These are phyloP conservation scores for Periophthalmodon schlosseri DNA, from an alignment of 2,113 vertebrate species.

Conservation along the genomic window DNA sequence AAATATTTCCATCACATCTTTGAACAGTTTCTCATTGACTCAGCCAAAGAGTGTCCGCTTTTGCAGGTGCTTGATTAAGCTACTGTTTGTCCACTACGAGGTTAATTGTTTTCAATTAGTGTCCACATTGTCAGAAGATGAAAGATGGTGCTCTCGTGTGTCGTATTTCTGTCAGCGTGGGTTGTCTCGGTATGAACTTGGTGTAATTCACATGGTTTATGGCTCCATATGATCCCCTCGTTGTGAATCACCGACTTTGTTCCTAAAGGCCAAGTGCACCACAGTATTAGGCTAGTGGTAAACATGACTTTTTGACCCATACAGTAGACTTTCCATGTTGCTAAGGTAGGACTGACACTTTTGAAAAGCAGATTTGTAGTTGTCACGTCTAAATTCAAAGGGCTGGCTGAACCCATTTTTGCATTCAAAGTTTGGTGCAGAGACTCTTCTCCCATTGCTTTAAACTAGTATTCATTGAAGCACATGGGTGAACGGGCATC, in stretches of 20 bases:
- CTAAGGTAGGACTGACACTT: no score
- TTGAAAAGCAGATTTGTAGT: neutral
- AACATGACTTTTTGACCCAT: conserved; percentile 32
- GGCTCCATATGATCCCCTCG: conserved; percentile 13
- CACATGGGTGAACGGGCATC: conserved; percentile 63
- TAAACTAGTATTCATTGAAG: conserved; percentile 38
- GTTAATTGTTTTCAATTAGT: conserved; percentile 38
- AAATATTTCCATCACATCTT: neutral
- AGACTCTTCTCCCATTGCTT: conserved; percentile 10
- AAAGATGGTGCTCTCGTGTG: conserved; percentile 13
- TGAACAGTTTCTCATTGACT: neutral
- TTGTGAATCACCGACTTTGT: neutral
- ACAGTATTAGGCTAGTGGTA: conserved; percentile 1
- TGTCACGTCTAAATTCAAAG: neutral
- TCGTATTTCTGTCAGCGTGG: conserved; percentile 30
- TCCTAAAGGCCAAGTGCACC: neutral
- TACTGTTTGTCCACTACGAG: neutral
- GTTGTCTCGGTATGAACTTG: conserved; percentile 17
- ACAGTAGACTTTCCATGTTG: neutral
- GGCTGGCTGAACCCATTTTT: neutral
- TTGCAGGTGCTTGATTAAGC: neutral
- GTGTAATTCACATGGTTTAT: conserved; percentile 29
- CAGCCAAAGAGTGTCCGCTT: neutral
- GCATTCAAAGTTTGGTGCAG: neutral
- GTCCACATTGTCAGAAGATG: conserved; percentile 23